Conservation (phyloP, 1,140 invertebrate species). For the Drosophila nebulosa region DNA sequence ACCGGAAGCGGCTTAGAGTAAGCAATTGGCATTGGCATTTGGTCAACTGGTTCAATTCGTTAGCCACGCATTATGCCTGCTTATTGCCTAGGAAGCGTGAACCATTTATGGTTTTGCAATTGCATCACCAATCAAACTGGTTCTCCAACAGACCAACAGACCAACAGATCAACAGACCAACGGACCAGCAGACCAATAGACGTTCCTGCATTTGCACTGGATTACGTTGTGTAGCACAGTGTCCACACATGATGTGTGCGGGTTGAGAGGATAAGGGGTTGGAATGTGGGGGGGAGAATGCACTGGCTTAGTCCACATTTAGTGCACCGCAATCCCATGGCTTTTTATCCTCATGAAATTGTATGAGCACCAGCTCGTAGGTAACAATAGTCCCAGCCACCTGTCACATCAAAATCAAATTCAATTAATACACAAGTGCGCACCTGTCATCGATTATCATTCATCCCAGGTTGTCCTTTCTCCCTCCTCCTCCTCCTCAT, state of each 20-base stretch:
- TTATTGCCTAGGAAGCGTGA: constrained; percentile 65
- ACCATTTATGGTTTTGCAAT: constrained; percentile 65
- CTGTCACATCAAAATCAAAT: constrained; percentile 38
- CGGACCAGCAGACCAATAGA: no score
- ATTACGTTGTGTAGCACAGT: constrained; percentile 27
- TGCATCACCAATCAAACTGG: constrained; percentile 57
- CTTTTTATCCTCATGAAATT: constrained; percentile 74
- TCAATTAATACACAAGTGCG: constrained; percentile 13
- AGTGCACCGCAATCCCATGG: constrained; percentile 48
- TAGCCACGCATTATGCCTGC: constrained; percentile 29
- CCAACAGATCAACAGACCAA: no score
- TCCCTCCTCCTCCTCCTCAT: no score
- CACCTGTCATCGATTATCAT: not conserved
- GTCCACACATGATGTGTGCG: not conserved
- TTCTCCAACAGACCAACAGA: constrained; percentile 9
- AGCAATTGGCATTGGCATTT: constrained; percentile 73
- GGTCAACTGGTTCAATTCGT: constrained; percentile 65
- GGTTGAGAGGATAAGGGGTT: no score
- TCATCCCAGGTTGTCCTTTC: no score
- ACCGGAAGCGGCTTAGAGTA: constrained; percentile 22
- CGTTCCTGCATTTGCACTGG: not conserved
- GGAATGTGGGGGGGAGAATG: no score
- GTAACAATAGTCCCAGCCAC: constrained; percentile 85
- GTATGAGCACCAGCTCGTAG: constrained; percentile 84
- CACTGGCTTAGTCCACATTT: not conserved